Evolutionary conservation across 2,888 invertebrate genomes (phyloP), one percentile per base, ranked within the genome.

Genomic region (Anodontia alba): DNA sequence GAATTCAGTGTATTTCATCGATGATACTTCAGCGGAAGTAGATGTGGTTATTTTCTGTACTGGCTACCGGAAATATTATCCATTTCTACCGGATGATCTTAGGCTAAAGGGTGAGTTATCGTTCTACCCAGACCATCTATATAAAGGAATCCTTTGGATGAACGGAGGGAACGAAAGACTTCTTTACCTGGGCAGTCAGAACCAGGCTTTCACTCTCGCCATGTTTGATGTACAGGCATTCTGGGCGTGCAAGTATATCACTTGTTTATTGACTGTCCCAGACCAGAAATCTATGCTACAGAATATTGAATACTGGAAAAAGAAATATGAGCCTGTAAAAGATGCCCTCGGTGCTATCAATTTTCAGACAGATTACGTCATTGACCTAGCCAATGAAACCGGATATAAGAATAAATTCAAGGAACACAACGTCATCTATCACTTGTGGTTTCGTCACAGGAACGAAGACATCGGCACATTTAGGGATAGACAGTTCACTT

Each of bases 221-320:
- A 84, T 86, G 86, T 86, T 86, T 82, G 83, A 86, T 3, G 73
- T 70, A 15, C 78, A 82, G 33, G 82, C 76, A 1, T 43, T 78
- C 0, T 84, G 83, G 83, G 70, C 70, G 10, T 80, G 80, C 74
- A 76, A 66, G 77, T 81, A 80, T 31, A 80, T 75, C n/a, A 36
- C 67, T 23, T 33, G 67, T 5, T 2, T 10, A 8, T 3, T 67
- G n/a, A 67, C 31, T 5, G 10, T 36, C n/a, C 67, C 67, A 1
- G 1, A 29, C 15, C 33, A 29, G 15, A 43, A 51, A 5, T 72
- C 73, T 12, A 87, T 84, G 83, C n/a, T 42, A n/a, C 23, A 54
- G 26, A 69, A 78, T 51, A 49, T 66, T 20, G n/a, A 62, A 20
- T 42, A 75, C 42, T 46, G 46, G 46, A 8, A 20, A 20, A 3